Evolutionary conservation across 2,113 vertebrate species (phyloP).

Genomic region (Notothenia rossii): DNA sequence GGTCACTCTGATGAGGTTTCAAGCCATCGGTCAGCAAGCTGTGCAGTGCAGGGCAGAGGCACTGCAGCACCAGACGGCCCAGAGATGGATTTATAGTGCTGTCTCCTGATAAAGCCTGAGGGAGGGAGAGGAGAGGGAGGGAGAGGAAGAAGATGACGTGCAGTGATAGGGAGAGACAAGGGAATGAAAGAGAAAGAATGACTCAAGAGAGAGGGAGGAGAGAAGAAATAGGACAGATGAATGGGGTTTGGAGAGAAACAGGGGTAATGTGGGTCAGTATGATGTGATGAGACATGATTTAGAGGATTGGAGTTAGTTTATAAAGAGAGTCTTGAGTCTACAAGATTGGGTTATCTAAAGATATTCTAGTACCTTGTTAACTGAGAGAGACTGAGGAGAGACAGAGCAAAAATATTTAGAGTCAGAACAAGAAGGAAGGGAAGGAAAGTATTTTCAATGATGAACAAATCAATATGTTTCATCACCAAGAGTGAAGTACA

Average conservation of each 20-base stretch:
- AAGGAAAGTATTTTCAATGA: slow-evolving; percentile 33
- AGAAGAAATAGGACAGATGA: slow-evolving; percentile 18
- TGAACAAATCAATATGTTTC: slow-evolving; percentile 12
- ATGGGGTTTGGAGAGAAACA: slow-evolving; percentile 17
- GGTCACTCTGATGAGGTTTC: slow-evolving; percentile 94
- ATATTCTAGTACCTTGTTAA: slow-evolving; percentile 77
- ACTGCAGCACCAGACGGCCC: slow-evolving; percentile 92
- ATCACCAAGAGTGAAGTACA: not conserved
- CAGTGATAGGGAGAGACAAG: slow-evolving; percentile 27
- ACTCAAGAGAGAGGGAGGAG: slow-evolving; percentile 26
- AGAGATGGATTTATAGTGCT: slow-evolving; percentile 92
- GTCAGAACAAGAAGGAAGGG: slow-evolving; percentile 49
- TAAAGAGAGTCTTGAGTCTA: slow-evolving; percentile 33
- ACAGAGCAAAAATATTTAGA: slow-evolving; percentile 51
- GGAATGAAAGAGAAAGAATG: slow-evolving; percentile 33
- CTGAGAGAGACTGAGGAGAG: slow-evolving; percentile 70
- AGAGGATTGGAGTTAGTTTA: slow-evolving; percentile 42
- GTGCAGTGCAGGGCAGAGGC: slow-evolving; percentile 91
- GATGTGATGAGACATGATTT: slow-evolving; percentile 20
- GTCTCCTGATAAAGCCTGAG: slow-evolving; percentile 94
- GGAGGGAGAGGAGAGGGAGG: slow-evolving; percentile 5
- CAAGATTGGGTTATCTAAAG: slow-evolving; percentile 55
- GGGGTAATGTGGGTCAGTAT: not conserved
- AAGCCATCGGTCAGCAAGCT: slow-evolving; percentile 91
- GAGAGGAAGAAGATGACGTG: slow-evolving; percentile 29